Evolutionary conservation across 2,797 vertebrate genomes (phyloP).

Genomic region (Rhynchonycteris naso): DNA sequence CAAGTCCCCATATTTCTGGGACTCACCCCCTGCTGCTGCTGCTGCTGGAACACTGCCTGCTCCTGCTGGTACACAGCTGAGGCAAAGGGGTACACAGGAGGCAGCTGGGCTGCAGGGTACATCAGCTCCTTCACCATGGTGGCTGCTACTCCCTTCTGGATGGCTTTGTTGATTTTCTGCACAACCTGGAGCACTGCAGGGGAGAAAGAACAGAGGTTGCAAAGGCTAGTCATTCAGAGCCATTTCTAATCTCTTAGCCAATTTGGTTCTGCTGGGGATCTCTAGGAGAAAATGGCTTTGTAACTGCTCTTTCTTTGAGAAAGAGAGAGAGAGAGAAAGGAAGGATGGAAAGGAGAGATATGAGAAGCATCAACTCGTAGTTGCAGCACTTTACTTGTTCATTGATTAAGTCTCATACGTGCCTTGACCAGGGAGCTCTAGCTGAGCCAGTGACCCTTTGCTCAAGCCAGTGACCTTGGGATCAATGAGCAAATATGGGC

Average conservation of each 20-base stretch:
- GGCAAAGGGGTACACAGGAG: constrained; percentile 87
- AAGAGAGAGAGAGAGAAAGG: no score
- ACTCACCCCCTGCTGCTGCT: constrained; percentile 87
- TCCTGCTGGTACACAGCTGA: constrained; percentile 91
- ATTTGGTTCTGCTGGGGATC: not conserved
- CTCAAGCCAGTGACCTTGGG: no score
- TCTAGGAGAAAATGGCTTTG: not conserved
- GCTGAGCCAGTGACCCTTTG: no score
- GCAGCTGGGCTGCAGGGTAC: constrained; percentile 91
- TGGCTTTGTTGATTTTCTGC: constrained; percentile 85
- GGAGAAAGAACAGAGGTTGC: not conserved
- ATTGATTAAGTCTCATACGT: no score
- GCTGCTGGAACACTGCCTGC: constrained; percentile 89
- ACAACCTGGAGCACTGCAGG: constrained; percentile 88
- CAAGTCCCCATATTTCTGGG: not conserved
- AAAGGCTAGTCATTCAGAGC: not conserved
- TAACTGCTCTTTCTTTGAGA: no score
- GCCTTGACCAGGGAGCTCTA: no score
- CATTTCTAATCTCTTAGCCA: not conserved
- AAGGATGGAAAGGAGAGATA: no score
- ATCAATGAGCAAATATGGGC: no score
- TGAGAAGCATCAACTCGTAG: no score
- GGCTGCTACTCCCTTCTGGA: constrained; percentile 82
- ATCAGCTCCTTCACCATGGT: constrained; percentile 88
- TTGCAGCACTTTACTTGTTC: no score